Conservation (phyloP, 2,888 invertebrate species). For the Xestoiulus laeticollis region DNA sequence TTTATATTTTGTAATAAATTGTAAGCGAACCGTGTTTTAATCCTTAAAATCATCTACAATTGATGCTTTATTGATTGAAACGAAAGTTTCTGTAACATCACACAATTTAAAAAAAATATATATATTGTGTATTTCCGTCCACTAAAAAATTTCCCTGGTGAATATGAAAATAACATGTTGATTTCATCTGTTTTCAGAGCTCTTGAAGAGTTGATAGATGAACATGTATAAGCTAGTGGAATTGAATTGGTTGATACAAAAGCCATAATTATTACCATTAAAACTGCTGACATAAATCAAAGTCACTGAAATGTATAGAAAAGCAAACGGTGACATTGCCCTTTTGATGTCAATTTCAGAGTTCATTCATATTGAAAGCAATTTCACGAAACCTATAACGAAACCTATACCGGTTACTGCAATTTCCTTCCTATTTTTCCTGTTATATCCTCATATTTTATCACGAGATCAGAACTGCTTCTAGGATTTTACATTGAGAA, state of each 20-base stretch:
- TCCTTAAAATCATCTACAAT: no score
- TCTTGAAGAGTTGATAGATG: no score
- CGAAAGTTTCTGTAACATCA: no score
- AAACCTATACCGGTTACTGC: background rate
- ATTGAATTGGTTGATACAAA: background rate
- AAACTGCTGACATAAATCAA: background rate
- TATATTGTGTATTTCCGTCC: no score
- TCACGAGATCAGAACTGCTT: background rate
- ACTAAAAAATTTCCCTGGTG: no score
- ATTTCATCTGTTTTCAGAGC: no score
- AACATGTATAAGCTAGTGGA: background rate
- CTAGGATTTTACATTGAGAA: slow-evolving; percentile 9
- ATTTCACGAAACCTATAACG: background rate
- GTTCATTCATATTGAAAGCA: background rate
- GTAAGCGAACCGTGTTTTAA: no score
- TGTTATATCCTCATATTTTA: background rate
- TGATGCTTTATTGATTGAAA: no score
- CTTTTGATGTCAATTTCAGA: background rate
- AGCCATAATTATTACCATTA: background rate
- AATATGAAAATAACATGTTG: no score
- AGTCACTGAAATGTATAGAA: background rate
- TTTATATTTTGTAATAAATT: no score
- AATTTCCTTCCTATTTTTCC: background rate
- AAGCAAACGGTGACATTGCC: background rate
- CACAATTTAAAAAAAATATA: no score